A percentile compares a stretch with the other conserved stretches of the same genome.
phyloP scores from a whole-genome alignment of 1,140 invertebrate species.

The Drosophila serrata region DNA sequence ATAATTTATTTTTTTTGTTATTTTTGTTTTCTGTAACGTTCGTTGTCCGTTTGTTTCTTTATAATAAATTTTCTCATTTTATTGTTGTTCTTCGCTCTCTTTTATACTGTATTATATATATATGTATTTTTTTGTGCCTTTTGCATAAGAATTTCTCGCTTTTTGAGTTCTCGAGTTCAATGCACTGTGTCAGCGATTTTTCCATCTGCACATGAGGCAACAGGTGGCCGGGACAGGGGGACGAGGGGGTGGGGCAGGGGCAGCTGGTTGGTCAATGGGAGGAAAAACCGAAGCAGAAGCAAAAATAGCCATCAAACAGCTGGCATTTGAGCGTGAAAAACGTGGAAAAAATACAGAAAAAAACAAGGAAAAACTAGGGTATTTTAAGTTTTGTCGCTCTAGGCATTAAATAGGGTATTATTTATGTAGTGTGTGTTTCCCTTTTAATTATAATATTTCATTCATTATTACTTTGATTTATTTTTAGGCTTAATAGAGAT shows the following conservation, averaged over 20 bases:
- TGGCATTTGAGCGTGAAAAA: slow-evolving; percentile 33
- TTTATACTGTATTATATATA: slow-evolving; percentile 20
- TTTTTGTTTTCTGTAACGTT: slow-evolving; percentile 27
- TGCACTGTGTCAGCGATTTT: slow-evolving; percentile 74
- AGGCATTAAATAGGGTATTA: background rate
- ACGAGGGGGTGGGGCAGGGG: background rate
- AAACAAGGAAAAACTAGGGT: slow-evolving; percentile 19
- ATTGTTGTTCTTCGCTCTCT: slow-evolving; percentile 49
- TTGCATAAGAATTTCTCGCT: slow-evolving; percentile 82
- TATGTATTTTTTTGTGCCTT: slow-evolving; percentile 47
- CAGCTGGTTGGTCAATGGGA: slow-evolving; percentile 24
- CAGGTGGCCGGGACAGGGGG: slow-evolving; percentile 19
- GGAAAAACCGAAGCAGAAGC: slow-evolving; percentile 1
- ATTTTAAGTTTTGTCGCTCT: background rate
- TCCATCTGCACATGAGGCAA: slow-evolving; percentile 34
- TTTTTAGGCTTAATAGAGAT: background rate
- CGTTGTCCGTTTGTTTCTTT: slow-evolving; percentile 35
- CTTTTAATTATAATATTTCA: background rate
- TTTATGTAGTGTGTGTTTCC: background rate
- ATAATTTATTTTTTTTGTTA: slow-evolving; percentile 26
- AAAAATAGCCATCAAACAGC: slow-evolving; percentile 24
- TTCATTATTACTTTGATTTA: no score
- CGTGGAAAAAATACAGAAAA: background rate
- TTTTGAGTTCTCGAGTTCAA: slow-evolving; percentile 72
- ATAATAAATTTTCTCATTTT: slow-evolving; percentile 43